Evolutionary conservation across 1,140 invertebrate genomes (phyloP).

Genomic region (Pseudomyrmex sp.): DNA sequence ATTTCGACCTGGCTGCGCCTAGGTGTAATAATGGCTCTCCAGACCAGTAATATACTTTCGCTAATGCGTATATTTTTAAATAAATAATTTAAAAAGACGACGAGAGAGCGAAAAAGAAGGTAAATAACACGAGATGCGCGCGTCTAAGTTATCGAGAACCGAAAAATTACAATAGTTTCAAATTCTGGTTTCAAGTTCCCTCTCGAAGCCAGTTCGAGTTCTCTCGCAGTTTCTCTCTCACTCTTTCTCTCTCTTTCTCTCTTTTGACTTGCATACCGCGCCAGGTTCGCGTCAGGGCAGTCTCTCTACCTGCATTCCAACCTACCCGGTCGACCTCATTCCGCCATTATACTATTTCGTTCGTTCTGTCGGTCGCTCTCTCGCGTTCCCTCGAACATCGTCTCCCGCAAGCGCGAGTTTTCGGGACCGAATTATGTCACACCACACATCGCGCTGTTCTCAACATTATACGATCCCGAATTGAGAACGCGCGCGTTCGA

Average conservation of each 20-base stretch:
- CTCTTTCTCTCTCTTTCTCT: slow-evolving; percentile 23
- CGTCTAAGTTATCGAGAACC: neutral
- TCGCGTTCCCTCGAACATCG: neutral
- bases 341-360: slow-evolving; percentile 80
- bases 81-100: slow-evolving; percentile 1
- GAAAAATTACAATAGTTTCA: slow-evolving; percentile 15
- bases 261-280: slow-evolving; percentile 74
- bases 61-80: neutral
- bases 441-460: slow-evolving; percentile 4
- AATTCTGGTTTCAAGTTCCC: neutral
- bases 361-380: slow-evolving; percentile 66
- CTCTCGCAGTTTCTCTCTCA: slow-evolving; percentile 50
- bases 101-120: neutral
- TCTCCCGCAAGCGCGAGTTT: slow-evolving; percentile 28
- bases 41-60: neutral
- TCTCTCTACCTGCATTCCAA: slow-evolving; percentile 81
- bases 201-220: slow-evolving; percentile 33
- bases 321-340: slow-evolving; percentile 81
- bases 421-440: slow-evolving; percentile 47
- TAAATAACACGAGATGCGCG: neutral
- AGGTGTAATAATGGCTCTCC: neutral
- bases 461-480: slow-evolving; percentile 20
- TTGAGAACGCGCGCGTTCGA: neutral
- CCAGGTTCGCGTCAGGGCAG: slow-evolving; percentile 72
- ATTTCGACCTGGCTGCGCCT: neutral